phyloP scores from a whole-genome alignment of 2,888 invertebrate genomes.

The Erebia ligea region DNA sequence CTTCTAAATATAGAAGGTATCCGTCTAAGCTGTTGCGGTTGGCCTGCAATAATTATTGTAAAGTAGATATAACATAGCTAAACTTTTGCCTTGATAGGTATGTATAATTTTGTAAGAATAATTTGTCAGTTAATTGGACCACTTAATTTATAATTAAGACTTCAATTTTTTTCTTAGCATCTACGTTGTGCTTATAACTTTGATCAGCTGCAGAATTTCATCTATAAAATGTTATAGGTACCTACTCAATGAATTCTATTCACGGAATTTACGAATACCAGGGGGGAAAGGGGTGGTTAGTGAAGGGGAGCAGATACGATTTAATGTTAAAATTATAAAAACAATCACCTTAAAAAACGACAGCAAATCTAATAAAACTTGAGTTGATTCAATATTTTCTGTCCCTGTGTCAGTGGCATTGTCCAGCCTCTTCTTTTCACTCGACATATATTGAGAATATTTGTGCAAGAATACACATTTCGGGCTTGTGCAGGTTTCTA shows the following conservation, averaged over 20 bases:
- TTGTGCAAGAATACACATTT: conserved; percentile 92
- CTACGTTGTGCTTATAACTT: too few relatives aligned
- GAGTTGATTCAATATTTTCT: conserved; percentile 72
- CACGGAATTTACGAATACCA: too few relatives aligned
- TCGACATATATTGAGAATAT: conserved; percentile 94
- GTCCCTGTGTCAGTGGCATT: conserved; percentile 78
- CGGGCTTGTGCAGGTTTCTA: conserved; percentile 86
- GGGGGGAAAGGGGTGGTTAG: too few relatives aligned
- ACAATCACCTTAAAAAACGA: conserved; percentile 73
- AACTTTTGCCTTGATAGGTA: too few relatives aligned
- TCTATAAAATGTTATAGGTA: too few relatives aligned
- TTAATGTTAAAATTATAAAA: neutral
- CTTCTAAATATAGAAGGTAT: conserved; percentile 94
- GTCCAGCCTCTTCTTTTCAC: conserved; percentile 95
- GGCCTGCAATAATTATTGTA: conserved; percentile 56
- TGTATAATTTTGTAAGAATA: too few relatives aligned
- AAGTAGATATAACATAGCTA: neutral
- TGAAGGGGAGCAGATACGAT: too few relatives aligned
- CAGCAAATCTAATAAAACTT: conserved; percentile 70
- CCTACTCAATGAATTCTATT: too few relatives aligned
- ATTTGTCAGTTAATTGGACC: too few relatives aligned
- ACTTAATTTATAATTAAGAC: neutral
- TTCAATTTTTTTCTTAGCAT: neutral
- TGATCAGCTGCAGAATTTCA: too few relatives aligned
- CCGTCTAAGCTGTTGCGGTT: conserved; percentile 91